Conservation (phyloP, 2,888 invertebrate genomes). For the Dermolepida albohirtum region DNA sequence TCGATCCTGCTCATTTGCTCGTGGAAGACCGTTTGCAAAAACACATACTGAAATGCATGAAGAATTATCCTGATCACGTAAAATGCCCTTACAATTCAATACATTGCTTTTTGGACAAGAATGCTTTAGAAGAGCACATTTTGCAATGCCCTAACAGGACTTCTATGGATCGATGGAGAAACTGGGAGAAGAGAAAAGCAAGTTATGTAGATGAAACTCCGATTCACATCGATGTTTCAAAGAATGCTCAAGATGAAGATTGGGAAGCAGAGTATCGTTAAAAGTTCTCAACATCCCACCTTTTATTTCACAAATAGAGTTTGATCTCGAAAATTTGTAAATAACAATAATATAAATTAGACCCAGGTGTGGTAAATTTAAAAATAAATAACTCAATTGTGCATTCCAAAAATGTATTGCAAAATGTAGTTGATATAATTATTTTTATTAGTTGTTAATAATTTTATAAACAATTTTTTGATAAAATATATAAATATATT, state of each 20-base stretch:
- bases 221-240: slow-evolving; percentile 36
- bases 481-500: too few species aligned
- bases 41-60: slow-evolving; percentile 61
- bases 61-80: slow-evolving; percentile 57
- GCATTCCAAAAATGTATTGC: too few species aligned
- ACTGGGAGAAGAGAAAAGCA: slow-evolving; percentile 21
- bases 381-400: too few species aligned
- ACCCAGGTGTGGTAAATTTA: too few species aligned
- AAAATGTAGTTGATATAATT: too few species aligned
- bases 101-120: slow-evolving; percentile 56
- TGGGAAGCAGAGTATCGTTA: slow-evolving; percentile 44
- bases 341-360: too few species aligned
- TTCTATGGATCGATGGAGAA: slow-evolving; percentile 25
- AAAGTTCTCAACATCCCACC: not conserved
- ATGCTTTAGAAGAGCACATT: slow-evolving; percentile 55
- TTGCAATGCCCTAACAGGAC: slow-evolving; percentile 52
- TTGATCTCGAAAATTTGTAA: too few species aligned
- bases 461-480: too few species aligned
- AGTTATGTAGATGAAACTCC: slow-evolving; percentile 25
- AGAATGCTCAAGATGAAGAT: slow-evolving; percentile 43
- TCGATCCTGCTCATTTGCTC: slow-evolving; percentile 58
- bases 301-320: too few species aligned
- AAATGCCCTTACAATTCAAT: slow-evolving; percentile 60
- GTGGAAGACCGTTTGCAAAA: slow-evolving; percentile 54
- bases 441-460: too few species aligned